Conservation (phyloP, 37 sponge, comb jelly and placozoan species). For the Halichondria panicea region DNA sequence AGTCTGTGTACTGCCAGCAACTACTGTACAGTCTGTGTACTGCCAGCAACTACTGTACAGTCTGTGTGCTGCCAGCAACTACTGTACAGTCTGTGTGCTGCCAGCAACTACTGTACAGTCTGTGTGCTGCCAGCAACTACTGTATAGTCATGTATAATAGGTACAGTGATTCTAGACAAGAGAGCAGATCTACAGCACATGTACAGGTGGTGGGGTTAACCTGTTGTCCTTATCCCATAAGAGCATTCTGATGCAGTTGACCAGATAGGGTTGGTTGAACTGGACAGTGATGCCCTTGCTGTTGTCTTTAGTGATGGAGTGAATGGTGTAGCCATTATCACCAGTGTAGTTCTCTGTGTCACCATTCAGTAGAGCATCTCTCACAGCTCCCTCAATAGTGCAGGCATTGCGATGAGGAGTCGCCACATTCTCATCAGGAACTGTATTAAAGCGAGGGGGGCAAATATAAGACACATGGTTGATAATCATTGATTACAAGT, state of each 20-base stretch:
- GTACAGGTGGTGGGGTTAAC: no score
- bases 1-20: no score
- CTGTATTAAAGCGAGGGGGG: constrained; percentile 20
- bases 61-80: no score
- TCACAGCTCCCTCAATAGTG: constrained; percentile 63
- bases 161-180: no score
- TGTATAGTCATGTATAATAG: no score
- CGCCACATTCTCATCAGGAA: constrained; percentile 86
- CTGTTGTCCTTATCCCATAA: constrained; percentile 94
- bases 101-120: no score
- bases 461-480: background rate
- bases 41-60: no score
- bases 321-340: constrained; percentile 82
- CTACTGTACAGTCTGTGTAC: no score
- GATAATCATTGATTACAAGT: background rate
- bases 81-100: no score
- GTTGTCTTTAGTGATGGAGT: constrained; percentile 62
- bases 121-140: no score
- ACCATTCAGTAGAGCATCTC: constrained; percentile 73
- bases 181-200: no score
- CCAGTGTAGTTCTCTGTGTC: constrained; percentile 81
- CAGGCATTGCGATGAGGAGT: constrained; percentile 64
- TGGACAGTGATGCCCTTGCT: constrained; percentile 84
- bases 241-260: constrained; percentile 86
- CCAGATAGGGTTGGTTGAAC: constrained; percentile 80